Base-by-base conservation (phyloP, 2,888 invertebrate genomes). In the Microplitis deprimator region DNA sequence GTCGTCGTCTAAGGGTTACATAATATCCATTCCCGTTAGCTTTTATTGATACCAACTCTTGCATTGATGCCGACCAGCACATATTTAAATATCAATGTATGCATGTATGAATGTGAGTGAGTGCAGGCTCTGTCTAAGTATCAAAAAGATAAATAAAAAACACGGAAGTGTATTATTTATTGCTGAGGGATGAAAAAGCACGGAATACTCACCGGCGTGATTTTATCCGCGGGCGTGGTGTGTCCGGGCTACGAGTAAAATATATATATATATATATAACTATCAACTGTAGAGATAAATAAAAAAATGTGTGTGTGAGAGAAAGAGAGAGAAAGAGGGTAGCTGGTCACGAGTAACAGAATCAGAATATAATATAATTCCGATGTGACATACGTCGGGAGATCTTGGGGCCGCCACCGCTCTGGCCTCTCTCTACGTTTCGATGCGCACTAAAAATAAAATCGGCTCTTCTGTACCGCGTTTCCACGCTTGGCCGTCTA, bases 381-480 rank as follows among this genome's bases (percentile, higher is more conserved):
- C 40, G 38, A 65, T 77, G 77, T 77, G 68, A 77, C 77, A 77
- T 77, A 77, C 64, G 73, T 65, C 73, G 59, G 68, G 64, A 62
- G 73, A 73, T 77, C 64, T 50, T 62, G 73, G 69, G 69, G 73
- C 77, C 50, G 70, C 69, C 50, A 50, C 50, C 50, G 13, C 29
- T 70, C 65, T 73, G 68, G 73, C 77, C 73, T 73, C 77, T 73
- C 77, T 77, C 76, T 74, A 73, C 77, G 73, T 77, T 77, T 77
- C 73, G 77, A 77, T 74, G 73, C 67, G 70, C 77, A 77, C 77
- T 77, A 77, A 77, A 77, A 77, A 77, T 77, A 77, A 77, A 74
- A 77, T 77, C 50, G 77, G 40, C 77, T 77, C 77, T 75, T 64
- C 64, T 77, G 60, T 73, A 73, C 41, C 68, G 72, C 64, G 61